A percentile compares a stretch with the other conserved stretches of the same genome.
phyloP scores from a whole-genome alignment of 2,113 vertebrate species.

The Rhineura floridana region DNA sequence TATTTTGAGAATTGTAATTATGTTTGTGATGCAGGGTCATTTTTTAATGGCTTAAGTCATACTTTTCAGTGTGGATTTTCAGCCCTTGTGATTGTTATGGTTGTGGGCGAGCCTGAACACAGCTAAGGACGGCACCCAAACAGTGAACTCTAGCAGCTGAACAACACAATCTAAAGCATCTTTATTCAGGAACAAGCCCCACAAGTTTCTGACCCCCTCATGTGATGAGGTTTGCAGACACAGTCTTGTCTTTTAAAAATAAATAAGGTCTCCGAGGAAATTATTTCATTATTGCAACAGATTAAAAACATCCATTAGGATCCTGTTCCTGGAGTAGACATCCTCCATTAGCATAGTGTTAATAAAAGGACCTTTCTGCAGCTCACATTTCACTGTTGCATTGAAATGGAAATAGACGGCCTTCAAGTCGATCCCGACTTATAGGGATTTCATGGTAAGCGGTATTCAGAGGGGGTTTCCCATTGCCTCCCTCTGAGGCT shows the following conservation, averaged over 20 bases:
- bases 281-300: not conserved
- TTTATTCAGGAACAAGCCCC: not conserved
- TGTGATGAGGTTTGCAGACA: not conserved
- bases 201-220: not conserved
- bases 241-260: not conserved
- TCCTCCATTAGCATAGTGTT: not conserved
- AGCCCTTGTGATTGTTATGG: not conserved
- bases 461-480: too few species aligned
- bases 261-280: not conserved
- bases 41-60: not conserved
- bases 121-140: not conserved
- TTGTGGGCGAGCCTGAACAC: not conserved
- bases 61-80: not conserved
- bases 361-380: not conserved
- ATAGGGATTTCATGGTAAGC: too few species aligned
- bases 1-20: not conserved
- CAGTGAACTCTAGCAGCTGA: not conserved
- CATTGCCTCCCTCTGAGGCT: too few species aligned
- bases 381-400: not conserved
- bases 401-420: too few species aligned
- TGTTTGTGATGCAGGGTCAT: not conserved
- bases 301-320: not conserved
- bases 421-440: too few species aligned
- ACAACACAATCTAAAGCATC: not conserved
- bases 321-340: not conserved